Evolutionary conservation across 1,140 invertebrate genomes (phyloP), one percentile per base, ranked within the genome.

Genomic region (Lineus longissimus): DNA sequence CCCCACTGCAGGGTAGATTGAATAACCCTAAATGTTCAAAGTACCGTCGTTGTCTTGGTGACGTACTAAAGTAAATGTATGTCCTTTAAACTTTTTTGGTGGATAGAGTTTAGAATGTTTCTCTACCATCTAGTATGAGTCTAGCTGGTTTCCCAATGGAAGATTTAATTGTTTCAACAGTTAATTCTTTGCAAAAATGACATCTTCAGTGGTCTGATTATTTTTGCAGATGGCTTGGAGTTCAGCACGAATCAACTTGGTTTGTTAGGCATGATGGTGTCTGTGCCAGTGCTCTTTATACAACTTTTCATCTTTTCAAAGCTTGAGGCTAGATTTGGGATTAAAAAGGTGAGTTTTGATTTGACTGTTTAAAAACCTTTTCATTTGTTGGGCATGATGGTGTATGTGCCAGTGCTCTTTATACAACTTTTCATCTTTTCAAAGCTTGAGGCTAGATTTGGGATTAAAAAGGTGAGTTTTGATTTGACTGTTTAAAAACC

Each of bases 171-270:
- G 36, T 54, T 9, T 45, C 15, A 17, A 9, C n/a, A 27, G 1
- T 40, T 0, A 33, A 25, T 1, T 23, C 17, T 15, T 33, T 65
- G 17, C 36, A 19, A 22, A 9, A 7, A 17, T 31, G 22, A 9
- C 11, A 17, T 13, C 25, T 31, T 15, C 9, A 31, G 15, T 33
- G 15, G n/a, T n/a, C 25, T 36, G 36, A 27, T 40, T 66, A 61
- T 57, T 59, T 31, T 64, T 73, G 43, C 67, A 78, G 76, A 74
- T 70, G 76, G 76, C 2, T 61, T 78, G 17, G 73, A 69, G 2
- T 77, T 77, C 60, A 59, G 55, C n/a, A 70, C 76, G 1, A 66
- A 70, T 51, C 63, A 76, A 62, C 75, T 77, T 29, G 76, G 76
- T 19, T 62, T 68, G 25, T 69, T 68, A 0, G n/a, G 74, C 27